These are phyloP conservation scores for Ophion ventricosus DNA, from an alignment of 2,888 invertebrate species.

Conservation along the genomic window DNA sequence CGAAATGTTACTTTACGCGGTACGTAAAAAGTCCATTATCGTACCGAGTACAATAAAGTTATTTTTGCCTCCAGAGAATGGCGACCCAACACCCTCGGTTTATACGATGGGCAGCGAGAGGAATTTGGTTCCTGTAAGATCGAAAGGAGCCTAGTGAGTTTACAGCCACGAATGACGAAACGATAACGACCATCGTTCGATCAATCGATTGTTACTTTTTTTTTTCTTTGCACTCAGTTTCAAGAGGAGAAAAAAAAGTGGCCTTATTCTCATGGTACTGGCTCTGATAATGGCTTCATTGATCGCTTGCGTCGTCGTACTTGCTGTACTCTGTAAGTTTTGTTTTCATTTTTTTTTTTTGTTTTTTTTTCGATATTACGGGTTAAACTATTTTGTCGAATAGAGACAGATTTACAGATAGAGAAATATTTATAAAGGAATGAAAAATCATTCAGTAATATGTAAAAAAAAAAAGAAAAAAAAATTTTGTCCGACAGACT, in stretches of 20 bases:
- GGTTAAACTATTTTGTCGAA: background rate
- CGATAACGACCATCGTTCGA: background rate
- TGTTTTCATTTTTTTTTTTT: background rate
- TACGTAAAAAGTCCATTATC: no score
- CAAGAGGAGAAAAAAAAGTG: slow-evolving; percentile 71
- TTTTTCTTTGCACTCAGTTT: slow-evolving; percentile 70
- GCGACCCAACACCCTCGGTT: slow-evolving; percentile 71
- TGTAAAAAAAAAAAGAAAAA: background rate
- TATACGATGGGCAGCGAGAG: slow-evolving; percentile 77
- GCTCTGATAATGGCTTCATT: slow-evolving; percentile 70
- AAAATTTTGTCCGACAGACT: slow-evolving; percentile 68
- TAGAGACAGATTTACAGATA: background rate
- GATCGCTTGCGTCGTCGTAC: slow-evolving; percentile 71
- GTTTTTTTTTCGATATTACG: background rate
- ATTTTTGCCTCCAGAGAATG: slow-evolving; percentile 68
- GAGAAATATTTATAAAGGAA: background rate
- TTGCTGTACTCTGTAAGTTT: slow-evolving; percentile 78
- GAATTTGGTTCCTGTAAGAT: slow-evolving; percentile 78
- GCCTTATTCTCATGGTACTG: slow-evolving; percentile 68
- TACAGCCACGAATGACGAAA: slow-evolving; percentile 1
- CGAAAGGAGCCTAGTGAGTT: slow-evolving; percentile 79
- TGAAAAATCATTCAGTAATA: background rate
- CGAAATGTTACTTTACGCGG: no score
- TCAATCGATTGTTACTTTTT: background rate
- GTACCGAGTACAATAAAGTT: no score